Evolutionary conservation across 1,140 invertebrate genomes (phyloP), one percentile per base, ranked within the genome.

Genomic region (Drosophila bocki): DNA sequence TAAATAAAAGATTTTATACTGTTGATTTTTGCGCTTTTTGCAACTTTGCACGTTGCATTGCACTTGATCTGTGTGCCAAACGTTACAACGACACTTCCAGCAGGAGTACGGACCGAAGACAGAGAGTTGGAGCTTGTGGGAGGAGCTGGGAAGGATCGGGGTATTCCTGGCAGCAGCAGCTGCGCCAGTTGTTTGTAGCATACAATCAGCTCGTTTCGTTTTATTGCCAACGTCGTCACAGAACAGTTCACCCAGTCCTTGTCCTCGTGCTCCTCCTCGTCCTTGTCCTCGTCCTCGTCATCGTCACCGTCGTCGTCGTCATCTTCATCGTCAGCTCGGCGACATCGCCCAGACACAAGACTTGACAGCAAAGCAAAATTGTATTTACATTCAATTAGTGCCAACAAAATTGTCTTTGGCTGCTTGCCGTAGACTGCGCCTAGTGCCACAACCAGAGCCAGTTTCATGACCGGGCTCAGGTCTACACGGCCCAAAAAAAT

Each of bases 361-460:
- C 81, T 90, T 90, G 85, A 90, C 85, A 90, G 85, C 85, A 85
- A 90, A 90, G 86, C 85, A 90, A 90, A 90, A 90, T 90, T 90
- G 85, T 90, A 90, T 90, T 90, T 90, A 90, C 85, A 90, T 90
- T 90, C 85, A 90, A 90, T 90, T 90, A 90, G 85, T 90, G 85
- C 85, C 85, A 90, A 90, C 85, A 90, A 90, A 90, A 90, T 90
- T 90, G 85, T 90, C 85, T 90, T 90, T 88, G 85, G 85, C 84
- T 87, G 84, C 84, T 71, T 78, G 85, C 86, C 83, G 70, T 86
- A 63, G 60, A 61, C 80, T 80, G 80, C 33, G 84, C 84, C 81
- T 84, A 84, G 84, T 62, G 42, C 67, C 47, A 68, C 33, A 85
- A 85, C 81, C 81, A 84, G 84, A 59, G 42, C 67, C 47, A 68